phyloP scores from a whole-genome alignment of 92 coral and sea anemone genomes.

The Scolanthus callimorphus region DNA sequence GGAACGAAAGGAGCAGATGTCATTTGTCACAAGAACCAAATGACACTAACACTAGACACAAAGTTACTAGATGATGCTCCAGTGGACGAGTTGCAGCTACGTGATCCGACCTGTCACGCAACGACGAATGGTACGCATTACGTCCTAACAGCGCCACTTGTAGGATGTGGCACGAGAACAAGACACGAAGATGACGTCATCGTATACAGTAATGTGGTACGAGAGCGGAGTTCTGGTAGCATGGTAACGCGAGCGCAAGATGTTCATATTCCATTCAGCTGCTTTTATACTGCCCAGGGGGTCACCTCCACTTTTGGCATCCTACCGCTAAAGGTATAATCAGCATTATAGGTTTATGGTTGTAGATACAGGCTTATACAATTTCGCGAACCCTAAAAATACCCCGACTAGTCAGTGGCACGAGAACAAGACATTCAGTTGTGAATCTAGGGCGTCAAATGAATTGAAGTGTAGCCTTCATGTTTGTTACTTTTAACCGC shows the following conservation, averaged over 20 bases:
- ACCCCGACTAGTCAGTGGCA: too few relatives aligned
- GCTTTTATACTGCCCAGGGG: slow-evolving; percentile 78
- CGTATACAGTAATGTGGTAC: slow-evolving; percentile 69
- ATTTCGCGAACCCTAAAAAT: too few relatives aligned
- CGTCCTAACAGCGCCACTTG: slow-evolving; percentile 58
- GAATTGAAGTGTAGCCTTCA: too few relatives aligned
- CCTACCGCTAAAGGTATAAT: slow-evolving; percentile 63
- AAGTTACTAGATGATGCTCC: slow-evolving; percentile 31
- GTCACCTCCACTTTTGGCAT: slow-evolving; percentile 80
- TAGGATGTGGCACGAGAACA: slow-evolving; percentile 74
- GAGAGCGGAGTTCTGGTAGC: slow-evolving; percentile 34
- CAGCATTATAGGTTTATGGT: too few relatives aligned
- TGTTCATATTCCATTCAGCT: slow-evolving; percentile 66
- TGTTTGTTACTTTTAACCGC: too few relatives aligned
- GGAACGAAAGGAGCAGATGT: slow-evolving; percentile 43
- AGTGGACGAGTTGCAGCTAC: slow-evolving; percentile 33
- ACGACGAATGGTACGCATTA: slow-evolving; percentile 66
- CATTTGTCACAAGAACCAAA: slow-evolving; percentile 49
- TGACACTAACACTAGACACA: slow-evolving; percentile 57
- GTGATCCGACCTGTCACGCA: slow-evolving; percentile 54
- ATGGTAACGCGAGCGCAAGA: slow-evolving; percentile 60
- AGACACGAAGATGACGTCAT: slow-evolving; percentile 60
- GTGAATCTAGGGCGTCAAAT: too few relatives aligned
- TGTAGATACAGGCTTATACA: too few relatives aligned
- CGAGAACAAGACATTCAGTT: too few relatives aligned